Evolutionary conservation across 37 sponge, comb jelly and placozoan genomes (phyloP).

Genomic region (Dysidea cf. avara): DNA sequence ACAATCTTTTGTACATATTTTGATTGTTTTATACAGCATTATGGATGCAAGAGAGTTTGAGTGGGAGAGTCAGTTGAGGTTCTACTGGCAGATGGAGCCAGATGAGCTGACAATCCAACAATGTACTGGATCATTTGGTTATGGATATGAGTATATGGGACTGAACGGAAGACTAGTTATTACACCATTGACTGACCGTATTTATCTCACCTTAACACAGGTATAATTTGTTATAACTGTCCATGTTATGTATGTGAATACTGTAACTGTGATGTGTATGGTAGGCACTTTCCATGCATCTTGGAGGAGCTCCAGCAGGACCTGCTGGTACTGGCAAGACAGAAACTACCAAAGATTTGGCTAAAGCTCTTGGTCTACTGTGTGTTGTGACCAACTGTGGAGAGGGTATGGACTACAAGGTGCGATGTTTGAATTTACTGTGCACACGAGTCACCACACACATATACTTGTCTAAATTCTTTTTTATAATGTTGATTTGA

Average conservation of each 20-base stretch:
- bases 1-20: no score
- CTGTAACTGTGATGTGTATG: no score
- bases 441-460: no score
- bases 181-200: conserved; percentile 97
- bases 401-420: conserved; percentile 99
- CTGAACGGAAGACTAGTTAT: conserved; percentile 98
- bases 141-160: no score
- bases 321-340: conserved; percentile 99
- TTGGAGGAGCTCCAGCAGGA: conserved; percentile 99
- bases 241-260: no score
- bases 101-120: conserved; percentile 87
- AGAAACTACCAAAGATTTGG: conserved; percentile 97
- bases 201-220: conserved; percentile 96
- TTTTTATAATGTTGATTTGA: no score
- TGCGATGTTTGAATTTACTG: background rate
- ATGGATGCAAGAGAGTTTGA: conserved; percentile 99
- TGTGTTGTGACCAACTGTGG: conserved; percentile 99
- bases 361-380: conserved; percentile 97
- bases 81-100: conserved; percentile 95
- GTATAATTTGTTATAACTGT: background rate
- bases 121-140: conserved; percentile 96
- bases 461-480: no score
- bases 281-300: conserved; percentile 93
- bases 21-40: no score
- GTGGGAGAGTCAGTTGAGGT: conserved; percentile 98